phyloP scores from a whole-genome alignment of 1,140 invertebrate genomes.

The Drosophila setifemur region DNA sequence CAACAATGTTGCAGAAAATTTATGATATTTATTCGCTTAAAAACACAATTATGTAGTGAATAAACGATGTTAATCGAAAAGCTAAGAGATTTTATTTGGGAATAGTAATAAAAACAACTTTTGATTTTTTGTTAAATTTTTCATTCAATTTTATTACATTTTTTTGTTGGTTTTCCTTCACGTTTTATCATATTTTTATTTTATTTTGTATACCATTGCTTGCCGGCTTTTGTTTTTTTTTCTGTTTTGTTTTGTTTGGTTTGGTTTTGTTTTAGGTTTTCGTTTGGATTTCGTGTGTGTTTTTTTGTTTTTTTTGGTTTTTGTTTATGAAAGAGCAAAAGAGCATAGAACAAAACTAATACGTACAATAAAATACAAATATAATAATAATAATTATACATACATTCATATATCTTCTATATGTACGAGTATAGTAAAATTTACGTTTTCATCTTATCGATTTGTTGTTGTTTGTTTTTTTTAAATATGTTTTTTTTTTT shows the following conservation, averaged over 20 bases:
- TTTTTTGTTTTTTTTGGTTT: slow-evolving; percentile 36
- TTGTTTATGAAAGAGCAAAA: slow-evolving; percentile 81
- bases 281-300: slow-evolving; percentile 18
- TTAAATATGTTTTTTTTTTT: slow-evolving; percentile 14
- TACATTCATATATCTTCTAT: slow-evolving; percentile 70
- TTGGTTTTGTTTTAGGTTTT: slow-evolving; percentile 31
- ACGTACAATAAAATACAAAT: slow-evolving; percentile 81
- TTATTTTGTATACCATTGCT: slow-evolving; percentile 72
- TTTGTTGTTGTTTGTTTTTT: slow-evolving; percentile 3
- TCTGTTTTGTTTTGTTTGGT: slow-evolving; percentile 13
- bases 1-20: slow-evolving; percentile 9
- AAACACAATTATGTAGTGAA: slow-evolving; percentile 27
- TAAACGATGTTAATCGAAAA: slow-evolving; percentile 21
- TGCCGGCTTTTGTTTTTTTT: slow-evolving; percentile 54
- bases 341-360: slow-evolving; percentile 81
- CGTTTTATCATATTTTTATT: slow-evolving; percentile 36
- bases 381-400: slow-evolving; percentile 76
- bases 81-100: background rate
- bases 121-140: slow-evolving; percentile 28
- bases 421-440: slow-evolving; percentile 72
- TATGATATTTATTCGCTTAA: slow-evolving; percentile 6
- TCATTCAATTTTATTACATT: slow-evolving; percentile 60
- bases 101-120: background rate
- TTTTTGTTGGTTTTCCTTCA: slow-evolving; percentile 30
- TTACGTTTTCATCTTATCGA: slow-evolving; percentile 32